Evolutionary conservation across 2,888 invertebrate genomes (phyloP), one percentile per base, ranked within the genome.

Genomic region (Parapristionchus giblindavisi): DNA sequence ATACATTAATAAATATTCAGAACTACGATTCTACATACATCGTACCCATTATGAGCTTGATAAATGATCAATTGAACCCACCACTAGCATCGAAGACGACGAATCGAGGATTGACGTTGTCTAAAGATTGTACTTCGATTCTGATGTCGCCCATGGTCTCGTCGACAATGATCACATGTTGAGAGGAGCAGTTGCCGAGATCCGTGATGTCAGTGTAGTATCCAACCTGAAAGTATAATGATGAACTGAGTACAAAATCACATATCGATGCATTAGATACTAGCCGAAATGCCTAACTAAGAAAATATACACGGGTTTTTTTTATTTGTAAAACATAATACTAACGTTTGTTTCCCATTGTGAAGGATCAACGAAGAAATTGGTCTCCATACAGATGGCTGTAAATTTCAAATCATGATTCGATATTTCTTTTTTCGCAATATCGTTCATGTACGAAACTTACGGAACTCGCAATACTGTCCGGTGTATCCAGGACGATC

Each of bases 401-500:
- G 68, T n/a, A 70, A 70, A 29, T 3, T 8, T 48, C 21, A 11
- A 48, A 48, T 48, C 14, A 48, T n/a, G 29, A n/a, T 27, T 11
- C 29, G 54, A 1, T 32, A 56, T 17, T 27, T 0, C 1, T 17
- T 2, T 29, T 32, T 56, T 61, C 24, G 32, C 36, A 24, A 38
- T n/a, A 1, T 5, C 48, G 48, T 48, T 48, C 11, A 11, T 48
- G 48, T 11, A 48, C 48, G 21, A 14, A n/a, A 75, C 78, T 77
- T 54, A 83, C 82, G 84, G 75, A 76, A 80, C 58, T 80, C 78
- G 76, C 84, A 84, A 60, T 79, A 78, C 60, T 78, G 80, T 74
- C 84, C 84, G 48, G 83, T 83, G 75, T 81, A 83, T 72, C 84
- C 84, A 0, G 82, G 83, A n/a, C 66, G 66, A 21, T 76, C 77